These are phyloP conservation scores for Lophius americanus DNA, from an alignment of 2,797 vertebrate species.

Conservation along the genomic window DNA sequence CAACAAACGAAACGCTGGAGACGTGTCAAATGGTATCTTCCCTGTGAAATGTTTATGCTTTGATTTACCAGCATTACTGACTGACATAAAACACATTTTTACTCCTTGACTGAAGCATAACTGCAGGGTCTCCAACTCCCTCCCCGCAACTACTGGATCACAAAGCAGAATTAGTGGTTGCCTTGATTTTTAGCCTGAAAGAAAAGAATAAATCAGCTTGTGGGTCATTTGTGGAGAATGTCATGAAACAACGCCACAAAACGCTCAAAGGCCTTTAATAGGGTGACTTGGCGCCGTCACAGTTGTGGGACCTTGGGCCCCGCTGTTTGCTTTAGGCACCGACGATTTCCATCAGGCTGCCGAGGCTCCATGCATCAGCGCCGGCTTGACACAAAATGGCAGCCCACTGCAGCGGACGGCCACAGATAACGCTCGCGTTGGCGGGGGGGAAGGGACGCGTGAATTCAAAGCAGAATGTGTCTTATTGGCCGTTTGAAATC, in stretches of 20 bases:
- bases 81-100: constrained; percentile 31
- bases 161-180: background rate
- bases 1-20: constrained; percentile 66
- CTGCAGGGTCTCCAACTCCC: constrained; percentile 30
- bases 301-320: constrained; percentile 67
- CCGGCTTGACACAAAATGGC: constrained; percentile 67
- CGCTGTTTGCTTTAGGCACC: constrained; percentile 74
- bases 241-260: constrained; percentile 53
- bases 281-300: constrained; percentile 69
- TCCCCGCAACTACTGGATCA: constrained; percentile 4
- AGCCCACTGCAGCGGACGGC: constrained; percentile 48
- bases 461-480: constrained; percentile 19
- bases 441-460: background rate
- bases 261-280: constrained; percentile 71
- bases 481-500: constrained; percentile 23
- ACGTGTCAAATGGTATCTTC: constrained; percentile 70
- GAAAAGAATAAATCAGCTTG: constrained; percentile 56
- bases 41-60: constrained; percentile 62
- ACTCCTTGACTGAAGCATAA: constrained; percentile 34
- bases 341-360: constrained; percentile 63
- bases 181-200: constrained; percentile 12
- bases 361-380: constrained; percentile 58
- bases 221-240: constrained; percentile 53
- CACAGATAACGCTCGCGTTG: constrained; percentile 41
- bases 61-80: constrained; percentile 57